A percentile compares a stretch with the other conserved stretches of the same genome.
phyloP scores from a whole-genome alignment of 2,888 invertebrate species.

The Papilio elwesi region DNA sequence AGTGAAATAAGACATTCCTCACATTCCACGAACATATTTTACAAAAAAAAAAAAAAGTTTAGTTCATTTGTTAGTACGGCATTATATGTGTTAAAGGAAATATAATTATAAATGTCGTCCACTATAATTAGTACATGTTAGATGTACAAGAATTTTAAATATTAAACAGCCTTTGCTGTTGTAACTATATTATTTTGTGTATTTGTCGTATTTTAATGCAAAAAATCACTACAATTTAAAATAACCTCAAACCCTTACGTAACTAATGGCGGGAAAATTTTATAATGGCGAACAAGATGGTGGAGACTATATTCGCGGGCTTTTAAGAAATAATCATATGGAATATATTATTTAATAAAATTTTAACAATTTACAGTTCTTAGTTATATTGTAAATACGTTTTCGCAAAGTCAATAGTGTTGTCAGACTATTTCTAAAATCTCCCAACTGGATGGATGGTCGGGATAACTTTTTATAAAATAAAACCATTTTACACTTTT shows the following conservation, averaged over 20 bases:
- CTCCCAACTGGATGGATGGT: slow-evolving; percentile 7
- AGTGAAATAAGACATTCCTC: too few species aligned
- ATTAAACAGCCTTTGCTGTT: slow-evolving; percentile 26
- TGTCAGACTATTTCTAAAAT: slow-evolving; percentile 27
- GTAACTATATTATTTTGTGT: neutral
- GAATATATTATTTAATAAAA: slow-evolving; percentile 34
- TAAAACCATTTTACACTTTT: slow-evolving; percentile 6
- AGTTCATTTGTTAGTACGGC: too few species aligned
- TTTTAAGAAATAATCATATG: slow-evolving; percentile 24
- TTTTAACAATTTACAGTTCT: slow-evolving; percentile 32
- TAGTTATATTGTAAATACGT: slow-evolving; percentile 39
- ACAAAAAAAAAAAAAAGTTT: too few species aligned
- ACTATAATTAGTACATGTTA: slow-evolving; percentile 22
- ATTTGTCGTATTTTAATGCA: neutral
- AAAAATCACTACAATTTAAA: neutral
- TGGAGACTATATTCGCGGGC: slow-evolving; percentile 28
- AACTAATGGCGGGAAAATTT: slow-evolving; percentile 18
- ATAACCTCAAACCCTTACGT: slow-evolving; percentile 12
- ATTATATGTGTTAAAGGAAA: too few species aligned
- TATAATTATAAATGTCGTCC: slow-evolving; percentile 34
- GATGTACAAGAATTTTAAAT: slow-evolving; percentile 6
- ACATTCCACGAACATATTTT: too few species aligned
- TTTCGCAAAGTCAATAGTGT: slow-evolving; percentile 37
- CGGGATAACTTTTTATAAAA: neutral
- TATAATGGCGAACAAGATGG: slow-evolving; percentile 23